Evolutionary conservation across 1,140 invertebrate genomes (phyloP).

Genomic region (Adoxophyes honmai): DNA sequence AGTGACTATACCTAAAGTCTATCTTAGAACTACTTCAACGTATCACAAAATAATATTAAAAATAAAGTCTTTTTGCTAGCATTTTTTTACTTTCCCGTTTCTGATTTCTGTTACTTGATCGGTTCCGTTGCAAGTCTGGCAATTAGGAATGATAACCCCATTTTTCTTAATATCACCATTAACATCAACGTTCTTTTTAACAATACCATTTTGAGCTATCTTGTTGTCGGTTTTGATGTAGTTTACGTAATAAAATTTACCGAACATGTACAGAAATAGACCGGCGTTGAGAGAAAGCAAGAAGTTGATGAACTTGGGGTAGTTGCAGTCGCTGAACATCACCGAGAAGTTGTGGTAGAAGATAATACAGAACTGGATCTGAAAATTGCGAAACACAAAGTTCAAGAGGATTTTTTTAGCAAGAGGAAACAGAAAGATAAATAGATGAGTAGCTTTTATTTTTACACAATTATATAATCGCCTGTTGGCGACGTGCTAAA

Average conservation of each 20-base stretch:
- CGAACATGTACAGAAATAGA: slow-evolving; percentile 91
- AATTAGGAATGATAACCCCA: background rate
- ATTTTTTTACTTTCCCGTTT: background rate
- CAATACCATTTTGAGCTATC: background rate
- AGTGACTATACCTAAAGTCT: too few species aligned
- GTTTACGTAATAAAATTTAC: slow-evolving; percentile 87
- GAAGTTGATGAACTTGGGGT: slow-evolving; percentile 81
- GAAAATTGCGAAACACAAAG: slow-evolving; percentile 25
- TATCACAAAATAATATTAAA: background rate
- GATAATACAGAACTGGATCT: slow-evolving; percentile 90
- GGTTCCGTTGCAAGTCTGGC: background rate
- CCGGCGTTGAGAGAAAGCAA: slow-evolving; percentile 85
- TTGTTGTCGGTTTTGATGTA: slow-evolving; percentile 76
- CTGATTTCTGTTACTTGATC: background rate
- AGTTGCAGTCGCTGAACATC: slow-evolving; percentile 82
- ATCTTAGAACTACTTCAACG: too few species aligned
- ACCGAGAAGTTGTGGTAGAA: slow-evolving; percentile 82
- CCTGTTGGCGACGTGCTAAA: too few species aligned
- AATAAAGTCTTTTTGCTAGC: background rate
- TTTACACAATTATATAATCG: too few species aligned
- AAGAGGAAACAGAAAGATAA: too few species aligned
- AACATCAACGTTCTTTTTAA: background rate
- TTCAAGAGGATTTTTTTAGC: too few species aligned
- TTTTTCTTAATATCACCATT: background rate
- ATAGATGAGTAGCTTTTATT: too few species aligned